These are phyloP conservation scores for Bombus waltoni DNA, from an alignment of 1,140 invertebrate genomes.

Conservation along the genomic window DNA sequence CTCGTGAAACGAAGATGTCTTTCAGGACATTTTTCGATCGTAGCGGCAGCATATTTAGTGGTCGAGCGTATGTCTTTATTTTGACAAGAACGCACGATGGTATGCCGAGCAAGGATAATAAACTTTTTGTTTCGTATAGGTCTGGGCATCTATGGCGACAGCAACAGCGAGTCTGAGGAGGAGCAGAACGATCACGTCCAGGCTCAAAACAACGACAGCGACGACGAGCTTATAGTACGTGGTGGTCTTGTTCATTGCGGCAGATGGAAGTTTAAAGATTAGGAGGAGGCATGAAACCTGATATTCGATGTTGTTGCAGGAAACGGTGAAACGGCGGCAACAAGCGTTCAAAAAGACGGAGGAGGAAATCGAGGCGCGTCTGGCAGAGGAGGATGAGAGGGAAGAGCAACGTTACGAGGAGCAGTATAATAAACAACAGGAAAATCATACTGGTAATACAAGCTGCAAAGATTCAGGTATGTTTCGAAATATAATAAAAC, in stretches of 20 bases:
- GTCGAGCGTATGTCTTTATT: slow-evolving; percentile 62
- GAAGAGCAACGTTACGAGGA: slow-evolving; percentile 71
- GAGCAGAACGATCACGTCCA: slow-evolving; percentile 77
- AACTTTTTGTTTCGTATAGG: slow-evolving; percentile 74
- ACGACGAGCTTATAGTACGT: slow-evolving; percentile 82
- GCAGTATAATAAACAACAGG: slow-evolving; percentile 69
- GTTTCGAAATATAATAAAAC: slow-evolving; percentile 67
- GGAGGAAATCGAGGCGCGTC: slow-evolving; percentile 82
- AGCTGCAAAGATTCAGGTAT: slow-evolving; percentile 79
- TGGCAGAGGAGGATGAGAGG: slow-evolving; percentile 81
- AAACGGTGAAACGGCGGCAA: slow-evolving; percentile 80
- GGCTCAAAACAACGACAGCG: slow-evolving; percentile 78
- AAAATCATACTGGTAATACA: slow-evolving; percentile 81
- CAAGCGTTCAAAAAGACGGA: slow-evolving; percentile 83
- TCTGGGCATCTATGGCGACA: slow-evolving; percentile 84
- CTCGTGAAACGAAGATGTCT: slow-evolving; percentile 56
- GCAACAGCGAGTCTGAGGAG: slow-evolving; percentile 82
- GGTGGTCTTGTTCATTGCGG: background rate
- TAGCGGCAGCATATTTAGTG: slow-evolving; percentile 63
- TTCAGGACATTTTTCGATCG: slow-evolving; percentile 59
- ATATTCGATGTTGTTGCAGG: slow-evolving; percentile 65
- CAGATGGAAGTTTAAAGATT: background rate
- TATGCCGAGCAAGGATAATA: slow-evolving; percentile 1
- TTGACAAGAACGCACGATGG: background rate
- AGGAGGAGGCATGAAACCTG: background rate